These are phyloP conservation scores for Mechanitis messenoides DNA, from an alignment of 2,888 invertebrate species.

Conservation along the genomic window DNA sequence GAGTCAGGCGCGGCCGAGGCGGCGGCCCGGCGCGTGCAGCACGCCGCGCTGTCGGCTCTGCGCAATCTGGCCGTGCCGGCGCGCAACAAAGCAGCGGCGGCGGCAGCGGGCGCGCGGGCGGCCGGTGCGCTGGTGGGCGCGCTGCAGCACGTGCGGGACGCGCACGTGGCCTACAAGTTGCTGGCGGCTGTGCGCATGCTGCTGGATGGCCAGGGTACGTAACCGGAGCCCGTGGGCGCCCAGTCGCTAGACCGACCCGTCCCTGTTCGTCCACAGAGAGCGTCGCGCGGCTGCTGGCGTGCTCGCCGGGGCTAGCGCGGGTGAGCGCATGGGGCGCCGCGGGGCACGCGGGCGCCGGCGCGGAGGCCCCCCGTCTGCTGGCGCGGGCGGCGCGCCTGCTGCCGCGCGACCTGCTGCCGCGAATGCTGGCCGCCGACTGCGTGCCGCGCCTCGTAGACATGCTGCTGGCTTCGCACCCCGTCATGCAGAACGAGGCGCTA, in stretches of 20 bases:
- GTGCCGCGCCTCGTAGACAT: slow-evolving; percentile 86
- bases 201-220: slow-evolving; percentile 86
- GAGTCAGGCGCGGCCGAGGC: slow-evolving; percentile 36
- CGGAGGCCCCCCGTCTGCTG: slow-evolving; percentile 86
- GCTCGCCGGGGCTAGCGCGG: slow-evolving; percentile 70
- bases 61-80: slow-evolving; percentile 85
- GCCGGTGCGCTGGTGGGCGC: slow-evolving; percentile 78
- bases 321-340: slow-evolving; percentile 86
- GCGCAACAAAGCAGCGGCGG: slow-evolving; percentile 84
- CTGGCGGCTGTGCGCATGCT: slow-evolving; percentile 91
- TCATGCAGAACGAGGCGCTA: slow-evolving; percentile 92
- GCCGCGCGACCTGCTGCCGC: slow-evolving; percentile 20
- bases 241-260: too few species aligned
- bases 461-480: slow-evolving; percentile 87
- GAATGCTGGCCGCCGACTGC: slow-evolving; percentile 79
- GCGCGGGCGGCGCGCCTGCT: slow-evolving; percentile 85
- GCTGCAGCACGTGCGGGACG: slow-evolving; percentile 81
- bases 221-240: neutral
- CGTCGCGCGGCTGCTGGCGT: slow-evolving; percentile 81
- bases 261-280: slow-evolving; percentile 69
- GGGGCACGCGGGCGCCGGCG: slow-evolving; percentile 89
- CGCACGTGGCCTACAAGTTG: slow-evolving; percentile 90
- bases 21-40: slow-evolving; percentile 69
- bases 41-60: slow-evolving; percentile 86
- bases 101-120: slow-evolving; percentile 78